Percentiles rank a stretch among this genome's conserved stretches.
Evolutionary conservation across 2,797 vertebrate species (phyloP).

Genomic region (Lacerta bilineata): DNA sequence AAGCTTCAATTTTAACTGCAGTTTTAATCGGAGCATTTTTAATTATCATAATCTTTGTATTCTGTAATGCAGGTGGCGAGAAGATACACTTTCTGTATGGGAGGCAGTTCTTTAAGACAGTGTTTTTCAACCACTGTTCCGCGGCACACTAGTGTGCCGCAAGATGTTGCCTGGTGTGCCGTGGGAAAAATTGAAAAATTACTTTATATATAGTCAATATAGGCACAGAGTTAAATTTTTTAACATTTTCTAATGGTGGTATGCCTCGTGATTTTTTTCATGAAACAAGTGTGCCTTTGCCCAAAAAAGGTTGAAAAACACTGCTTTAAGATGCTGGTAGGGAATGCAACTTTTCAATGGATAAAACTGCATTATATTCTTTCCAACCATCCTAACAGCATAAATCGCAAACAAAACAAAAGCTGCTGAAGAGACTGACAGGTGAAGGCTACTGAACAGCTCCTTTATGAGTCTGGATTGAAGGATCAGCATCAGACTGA

Average conservation of each 20-base stretch:
- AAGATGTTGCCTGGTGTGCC: too few species aligned
- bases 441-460: not conserved
- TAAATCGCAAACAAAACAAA: not conserved
- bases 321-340: constrained; percentile 1
- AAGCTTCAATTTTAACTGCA: not conserved
- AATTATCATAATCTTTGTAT: not conserved
- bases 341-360: not conserved
- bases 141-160: too few species aligned
- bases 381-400: not conserved
- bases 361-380: not conserved
- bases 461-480: not conserved
- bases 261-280: too few species aligned
- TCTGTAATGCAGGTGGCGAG: not conserved
- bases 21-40: not conserved
- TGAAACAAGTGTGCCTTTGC: too few species aligned
- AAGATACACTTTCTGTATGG: constrained; percentile 3
- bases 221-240: too few species aligned
- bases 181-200: too few species aligned
- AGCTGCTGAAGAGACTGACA: not conserved
- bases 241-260: too few species aligned
- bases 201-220: too few species aligned
- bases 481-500: not conserved
- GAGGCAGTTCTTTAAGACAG: not conserved
- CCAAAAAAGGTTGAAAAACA: too few species aligned
- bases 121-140: too few species aligned